Evolutionary conservation across 2,113 vertebrate species (phyloP).

Genomic region (Cyprinodon brontotheroides): DNA sequence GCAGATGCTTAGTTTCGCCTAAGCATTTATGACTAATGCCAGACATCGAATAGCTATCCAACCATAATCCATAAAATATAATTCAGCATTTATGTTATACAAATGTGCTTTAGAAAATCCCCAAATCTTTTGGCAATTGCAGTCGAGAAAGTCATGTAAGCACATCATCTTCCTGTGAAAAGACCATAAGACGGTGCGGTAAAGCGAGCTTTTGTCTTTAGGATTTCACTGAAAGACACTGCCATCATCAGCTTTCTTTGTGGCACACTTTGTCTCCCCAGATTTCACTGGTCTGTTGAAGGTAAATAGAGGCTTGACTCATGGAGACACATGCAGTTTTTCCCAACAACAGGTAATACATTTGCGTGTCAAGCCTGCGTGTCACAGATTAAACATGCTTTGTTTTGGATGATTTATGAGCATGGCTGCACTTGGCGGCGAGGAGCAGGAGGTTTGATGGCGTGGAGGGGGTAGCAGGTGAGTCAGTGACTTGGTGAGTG

Average conservation of each 20-base stretch:
- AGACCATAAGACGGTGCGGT: slow-evolving; percentile 59
- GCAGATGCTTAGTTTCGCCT: slow-evolving; percentile 53
- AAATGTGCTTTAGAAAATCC: slow-evolving; percentile 78
- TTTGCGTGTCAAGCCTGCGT: slow-evolving; percentile 71
- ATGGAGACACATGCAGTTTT: slow-evolving; percentile 67
- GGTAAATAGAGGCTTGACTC: slow-evolving; percentile 79
- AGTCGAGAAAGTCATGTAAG: slow-evolving; percentile 67
- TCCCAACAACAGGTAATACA: slow-evolving; percentile 78
- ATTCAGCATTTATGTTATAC: slow-evolving; percentile 81
- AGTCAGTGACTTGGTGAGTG: slow-evolving; percentile 69
- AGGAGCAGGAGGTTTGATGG: slow-evolving; percentile 73
- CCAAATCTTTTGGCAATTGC: slow-evolving; percentile 76
- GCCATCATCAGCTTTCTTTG: slow-evolving; percentile 72
- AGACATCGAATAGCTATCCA: slow-evolving; percentile 65
- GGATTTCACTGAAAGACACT: slow-evolving; percentile 58
- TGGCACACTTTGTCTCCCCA: slow-evolving; percentile 64
- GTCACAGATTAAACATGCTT: slow-evolving; percentile 83
- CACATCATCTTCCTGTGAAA: slow-evolving; percentile 75
- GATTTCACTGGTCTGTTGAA: slow-evolving; percentile 66
- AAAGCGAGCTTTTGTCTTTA: slow-evolving; percentile 73
- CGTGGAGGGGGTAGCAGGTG: slow-evolving; percentile 69
- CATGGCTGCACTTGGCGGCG: slow-evolving; percentile 74
- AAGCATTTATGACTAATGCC: slow-evolving; percentile 66
- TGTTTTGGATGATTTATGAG: slow-evolving; percentile 87
- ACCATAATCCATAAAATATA: slow-evolving; percentile 76